Evolutionary conservation across 2,888 invertebrate genomes (phyloP), one percentile per base, ranked within the genome.

Genomic region (Rhodophaea formosa): DNA sequence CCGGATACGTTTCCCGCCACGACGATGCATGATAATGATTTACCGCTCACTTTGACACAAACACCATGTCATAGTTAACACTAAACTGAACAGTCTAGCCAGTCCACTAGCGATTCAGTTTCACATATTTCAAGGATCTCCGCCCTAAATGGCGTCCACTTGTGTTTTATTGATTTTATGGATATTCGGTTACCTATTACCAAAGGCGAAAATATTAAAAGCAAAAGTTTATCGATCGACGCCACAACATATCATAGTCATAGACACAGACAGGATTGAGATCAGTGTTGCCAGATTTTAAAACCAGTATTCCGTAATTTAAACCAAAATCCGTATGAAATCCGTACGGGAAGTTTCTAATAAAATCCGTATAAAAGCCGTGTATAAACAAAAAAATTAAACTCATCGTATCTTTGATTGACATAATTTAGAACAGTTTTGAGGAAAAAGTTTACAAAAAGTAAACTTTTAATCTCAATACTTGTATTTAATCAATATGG

Each of bases 1-100:
- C 63, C 97, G 95, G 77, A 97, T 97, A 68, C 97, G 93, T 91
- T 97, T 97, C 68, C 97, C 97, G 75, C 97, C 97, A 71, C 91
- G 84, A 64, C 97, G 93, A 84, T 96, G 96, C 96, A 97, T 96
- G 73, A 86, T 92, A 69, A 51, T 42, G 35, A 12, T 15, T 51
- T 51, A 16, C 16, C 35, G 39, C 51, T 16, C 35, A 46, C 46
- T 35, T 1, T 51, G 17, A n/a, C 51, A 51, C 17, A 30, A 35
- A 51, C 17, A 35, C 51, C 6, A 23, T 23, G 12, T 7, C 12
- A 23, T 29, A 23, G 0, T 17, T 12, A 17, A 0, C 23, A 15
- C 8, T n/a, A n/a, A n/a, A 49, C 3, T 10, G 12, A 39, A 12
- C 10, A n/a, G n/a, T 39, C 3, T 6, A 12, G 2, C 5, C 10